Base-by-base conservation (phyloP, 2,888 invertebrate genomes). In the Abrostola tripartita region DNA sequence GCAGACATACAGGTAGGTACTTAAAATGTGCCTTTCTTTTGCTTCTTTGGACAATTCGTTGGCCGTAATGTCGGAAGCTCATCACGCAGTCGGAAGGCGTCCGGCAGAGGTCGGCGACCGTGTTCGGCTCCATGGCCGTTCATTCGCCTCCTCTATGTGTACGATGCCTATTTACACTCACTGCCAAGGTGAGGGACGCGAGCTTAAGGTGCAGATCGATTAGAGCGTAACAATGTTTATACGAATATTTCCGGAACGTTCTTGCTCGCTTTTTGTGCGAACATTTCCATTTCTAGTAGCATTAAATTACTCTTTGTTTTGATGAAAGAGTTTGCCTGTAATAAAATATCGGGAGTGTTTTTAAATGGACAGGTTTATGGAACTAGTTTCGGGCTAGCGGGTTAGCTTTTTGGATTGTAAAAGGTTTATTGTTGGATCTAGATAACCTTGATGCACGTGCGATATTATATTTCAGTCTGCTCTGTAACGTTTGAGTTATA, bases 171-270 rank as follows among this genome's bases (percentile, higher is more conserved):
- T 88, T 87, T 87, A 83, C 85, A 80, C 78, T 81, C 81, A 82
- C 84, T 87, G 90, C 89, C 93, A 92, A 93, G 92, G 92, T 93
- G 92, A 92, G 87, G 90, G 89, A 79, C 90, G 81, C 74, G 66
- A 71, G 65, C 62, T 74, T 71, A 74, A 76, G 71, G 72, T 71
- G 71, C 59, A 64, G 53, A 72, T 66, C 56, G 47, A 72, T 72
- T 71, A 72, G 57, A 77, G 59, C 64, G 64, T 52, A 80, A n/a
- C 59, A 40, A 37, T 59, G 40, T 57, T 52, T 57, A 41, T 12
- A n/a, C 47, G 11, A 42, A 57, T 40, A 40, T 44, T 49, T 52
- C 14, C 44, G 35, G 11, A 11, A 11, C 35, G 11, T 36, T 50
- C 35, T 54, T 54, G 35, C 12, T 12, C 8, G n/a, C 41, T 11